These are phyloP conservation scores for Hypsopygia costalis DNA, from an alignment of 2,888 invertebrate species.

Conservation along the genomic window DNA sequence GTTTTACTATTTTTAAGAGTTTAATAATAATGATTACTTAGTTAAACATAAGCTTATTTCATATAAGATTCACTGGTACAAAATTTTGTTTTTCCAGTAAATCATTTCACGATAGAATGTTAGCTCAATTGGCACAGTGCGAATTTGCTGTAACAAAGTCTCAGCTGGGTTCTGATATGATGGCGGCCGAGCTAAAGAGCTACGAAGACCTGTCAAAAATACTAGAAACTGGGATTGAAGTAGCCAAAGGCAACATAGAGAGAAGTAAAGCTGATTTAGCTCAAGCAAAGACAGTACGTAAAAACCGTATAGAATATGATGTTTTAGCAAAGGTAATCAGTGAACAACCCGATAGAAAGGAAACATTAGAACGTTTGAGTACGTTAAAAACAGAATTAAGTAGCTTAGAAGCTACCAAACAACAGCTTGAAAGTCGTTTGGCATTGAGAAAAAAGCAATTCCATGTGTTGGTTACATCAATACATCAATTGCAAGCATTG, in stretches of 20 bases:
- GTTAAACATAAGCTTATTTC: no score
- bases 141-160: slow-evolving; percentile 94
- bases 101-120: slow-evolving; percentile 87
- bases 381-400: slow-evolving; percentile 87
- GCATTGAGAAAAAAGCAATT: slow-evolving; percentile 94
- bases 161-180: slow-evolving; percentile 88
- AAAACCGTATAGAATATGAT: slow-evolving; percentile 96
- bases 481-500: slow-evolving; percentile 90
- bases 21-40: no score
- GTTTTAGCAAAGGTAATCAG: slow-evolving; percentile 94
- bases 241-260: slow-evolving; percentile 90
- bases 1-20: no score
- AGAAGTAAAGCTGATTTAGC: slow-evolving; percentile 89
- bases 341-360: slow-evolving; percentile 93
- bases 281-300: slow-evolving; percentile 91
- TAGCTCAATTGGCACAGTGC: slow-evolving; percentile 91
- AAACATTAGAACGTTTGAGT: slow-evolving; percentile 85
- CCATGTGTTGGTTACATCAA: slow-evolving; percentile 91
- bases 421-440: slow-evolving; percentile 87
- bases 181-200: slow-evolving; percentile 89
- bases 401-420: slow-evolving; percentile 84
- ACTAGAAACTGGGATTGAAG: slow-evolving; percentile 89
- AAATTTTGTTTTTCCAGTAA: slow-evolving; percentile 77
- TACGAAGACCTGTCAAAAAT: slow-evolving; percentile 89
- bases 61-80: no score